A percentile compares a stretch with the other conserved stretches of the same genome.
These are phyloP conservation scores for Dendroctonus ponderosae DNA, from an alignment of 1,140 invertebrate species.

Conservation along the genomic window DNA sequence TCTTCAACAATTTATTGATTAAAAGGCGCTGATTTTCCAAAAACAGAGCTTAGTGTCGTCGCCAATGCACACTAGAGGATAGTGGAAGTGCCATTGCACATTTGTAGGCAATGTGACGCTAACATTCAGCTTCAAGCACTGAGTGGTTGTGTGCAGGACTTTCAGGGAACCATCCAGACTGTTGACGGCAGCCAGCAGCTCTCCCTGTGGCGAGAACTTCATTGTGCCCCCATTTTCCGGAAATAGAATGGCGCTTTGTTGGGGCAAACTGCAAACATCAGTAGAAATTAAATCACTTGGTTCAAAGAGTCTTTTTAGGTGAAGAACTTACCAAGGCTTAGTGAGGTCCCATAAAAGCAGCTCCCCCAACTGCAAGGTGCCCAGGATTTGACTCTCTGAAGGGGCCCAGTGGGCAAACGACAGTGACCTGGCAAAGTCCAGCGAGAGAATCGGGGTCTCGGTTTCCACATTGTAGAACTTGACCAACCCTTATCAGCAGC, in stretches of 20 bases:
- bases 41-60: conserved; percentile 62
- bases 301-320: background rate
- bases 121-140: conserved; percentile 56
- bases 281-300: background rate
- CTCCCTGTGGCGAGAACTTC: conserved; percentile 57
- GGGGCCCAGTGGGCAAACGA: conserved; percentile 70
- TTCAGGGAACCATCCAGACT: conserved; percentile 60
- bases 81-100: conserved; percentile 62
- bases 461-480: conserved; percentile 70
- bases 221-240: conserved; percentile 59
- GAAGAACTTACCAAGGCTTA: conserved; percentile 53
- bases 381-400: conserved; percentile 62
- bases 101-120: conserved; percentile 58
- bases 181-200: conserved; percentile 61
- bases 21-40: conserved; percentile 58
- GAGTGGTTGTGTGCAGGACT: conserved; percentile 58
- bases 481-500: conserved; percentile 44
- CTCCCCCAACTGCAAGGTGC: conserved; percentile 62
- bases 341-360: conserved; percentile 64
- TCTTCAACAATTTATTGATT: background rate
- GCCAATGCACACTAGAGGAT: conserved; percentile 62
- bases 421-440: conserved; percentile 64
- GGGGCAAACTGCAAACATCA: conserved; percentile 53
- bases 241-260: conserved; percentile 57
- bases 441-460: conserved; percentile 68